Percentiles rank a stretch among this genome's conserved stretches.
Conservation (phyloP, 2,113 vertebrate species). For the Heterochromis multidens region DNA sequence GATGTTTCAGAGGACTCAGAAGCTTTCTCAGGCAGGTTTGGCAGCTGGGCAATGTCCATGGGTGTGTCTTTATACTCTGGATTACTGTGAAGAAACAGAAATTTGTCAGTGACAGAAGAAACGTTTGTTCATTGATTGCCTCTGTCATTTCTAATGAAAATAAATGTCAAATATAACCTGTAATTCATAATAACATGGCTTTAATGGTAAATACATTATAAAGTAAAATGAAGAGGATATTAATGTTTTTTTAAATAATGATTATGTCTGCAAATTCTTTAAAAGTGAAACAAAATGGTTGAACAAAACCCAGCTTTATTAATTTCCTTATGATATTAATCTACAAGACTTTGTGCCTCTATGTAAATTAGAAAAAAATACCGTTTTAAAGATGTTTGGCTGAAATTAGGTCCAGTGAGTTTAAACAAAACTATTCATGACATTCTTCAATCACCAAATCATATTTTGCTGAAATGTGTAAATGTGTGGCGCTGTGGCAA, state of each 20-base stretch:
- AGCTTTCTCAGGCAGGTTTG: conserved; percentile 92
- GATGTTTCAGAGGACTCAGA: conserved; percentile 96
- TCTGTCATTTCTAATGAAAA: background rate
- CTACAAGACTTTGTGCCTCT: background rate
- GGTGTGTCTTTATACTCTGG: conserved; percentile 95
- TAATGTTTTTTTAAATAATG: background rate
- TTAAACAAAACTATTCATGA: background rate
- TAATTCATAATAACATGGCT: background rate
- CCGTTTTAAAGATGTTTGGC: background rate
- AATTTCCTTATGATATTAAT: background rate
- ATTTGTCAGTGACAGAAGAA: background rate
- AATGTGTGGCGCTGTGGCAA: too few species aligned
- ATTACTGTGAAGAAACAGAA: conserved; percentile 76
- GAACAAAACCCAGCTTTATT: background rate
- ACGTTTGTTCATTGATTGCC: background rate
- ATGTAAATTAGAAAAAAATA: fast-evolving
- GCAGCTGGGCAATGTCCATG: conserved; percentile 95
- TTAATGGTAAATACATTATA: background rate
- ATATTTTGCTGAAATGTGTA: too few species aligned
- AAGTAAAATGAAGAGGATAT: background rate
- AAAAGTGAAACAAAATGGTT: background rate
- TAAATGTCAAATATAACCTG: background rate
- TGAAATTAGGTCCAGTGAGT: background rate
- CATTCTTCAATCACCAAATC: background rate
- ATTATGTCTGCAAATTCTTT: background rate